Conservation (phyloP, 2,113 vertebrate genomes). For the Thryonomys swinderianus region DNA sequence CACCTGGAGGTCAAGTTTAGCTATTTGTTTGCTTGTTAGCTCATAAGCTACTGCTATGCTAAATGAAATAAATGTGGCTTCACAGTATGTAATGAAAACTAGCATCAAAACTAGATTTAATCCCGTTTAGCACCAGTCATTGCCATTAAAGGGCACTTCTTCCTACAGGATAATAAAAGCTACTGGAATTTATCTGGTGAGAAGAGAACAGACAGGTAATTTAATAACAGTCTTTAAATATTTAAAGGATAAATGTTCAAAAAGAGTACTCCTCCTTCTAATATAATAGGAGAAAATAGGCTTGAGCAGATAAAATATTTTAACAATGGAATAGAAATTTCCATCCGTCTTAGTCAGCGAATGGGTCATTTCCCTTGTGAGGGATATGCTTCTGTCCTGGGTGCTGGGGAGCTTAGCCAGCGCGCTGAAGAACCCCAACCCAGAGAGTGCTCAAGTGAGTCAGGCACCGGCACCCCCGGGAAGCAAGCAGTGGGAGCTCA, state of each 20-base stretch:
- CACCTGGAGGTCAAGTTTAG: not conserved
- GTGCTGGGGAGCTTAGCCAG: not conserved
- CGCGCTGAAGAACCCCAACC: not conserved
- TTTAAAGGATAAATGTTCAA: constrained; percentile 10
- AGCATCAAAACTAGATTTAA: constrained; percentile 1
- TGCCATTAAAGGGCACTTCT: not conserved
- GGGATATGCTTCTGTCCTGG: not conserved
- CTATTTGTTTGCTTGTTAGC: constrained; percentile 44
- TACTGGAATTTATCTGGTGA: constrained; percentile 43
- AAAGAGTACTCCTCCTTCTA: constrained; percentile 14
- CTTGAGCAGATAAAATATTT: constrained; percentile 5
- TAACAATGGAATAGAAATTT: constrained; percentile 27
- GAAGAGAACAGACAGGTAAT: not conserved
- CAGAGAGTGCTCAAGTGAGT: rapidly evolving
- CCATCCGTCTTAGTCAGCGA: not conserved
- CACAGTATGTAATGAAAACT: not conserved
- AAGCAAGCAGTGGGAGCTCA: not conserved
- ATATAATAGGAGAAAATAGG: constrained; percentile 29
- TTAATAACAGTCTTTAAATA: constrained; percentile 38
- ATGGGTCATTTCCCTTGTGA: not conserved
- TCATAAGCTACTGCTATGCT: not conserved
- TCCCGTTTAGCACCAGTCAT: not conserved
- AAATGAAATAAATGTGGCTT: constrained; percentile 49
- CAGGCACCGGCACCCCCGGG: rapidly evolving
- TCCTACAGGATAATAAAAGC: not conserved